These are phyloP conservation scores for Poeciliopsis infans DNA, from an alignment of 2,797 vertebrate species.

Conservation along the genomic window DNA sequence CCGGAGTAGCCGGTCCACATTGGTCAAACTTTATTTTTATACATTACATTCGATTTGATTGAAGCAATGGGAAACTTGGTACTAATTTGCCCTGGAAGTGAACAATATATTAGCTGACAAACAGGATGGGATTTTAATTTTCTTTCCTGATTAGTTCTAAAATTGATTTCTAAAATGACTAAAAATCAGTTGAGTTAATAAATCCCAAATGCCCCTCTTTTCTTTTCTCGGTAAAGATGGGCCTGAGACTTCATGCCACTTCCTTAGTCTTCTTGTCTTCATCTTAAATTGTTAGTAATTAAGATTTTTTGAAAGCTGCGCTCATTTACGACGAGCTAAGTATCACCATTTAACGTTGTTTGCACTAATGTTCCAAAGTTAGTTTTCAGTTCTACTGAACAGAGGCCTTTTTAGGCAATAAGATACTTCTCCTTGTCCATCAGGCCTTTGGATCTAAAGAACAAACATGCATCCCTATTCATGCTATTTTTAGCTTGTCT, in stretches of 20 bases:
- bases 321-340: not conserved
- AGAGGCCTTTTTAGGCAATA: no score
- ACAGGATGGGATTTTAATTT: no score
- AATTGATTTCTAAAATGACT: not conserved
- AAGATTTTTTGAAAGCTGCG: not conserved
- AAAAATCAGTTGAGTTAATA: not conserved
- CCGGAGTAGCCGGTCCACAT: not conserved
- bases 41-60: not conserved
- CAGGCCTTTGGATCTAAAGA: not conserved
- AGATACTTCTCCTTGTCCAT: not conserved
- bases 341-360: not conserved
- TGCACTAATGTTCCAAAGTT: not conserved
- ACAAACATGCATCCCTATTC: not conserved
- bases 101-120: not conserved
- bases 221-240: not conserved
- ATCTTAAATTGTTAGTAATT: not conserved
- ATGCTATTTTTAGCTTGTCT: not conserved
- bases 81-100: not conserved
- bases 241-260: not conserved
- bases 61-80: not conserved
- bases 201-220: not conserved
- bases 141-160: not conserved
- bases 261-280: not conserved
- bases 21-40: slow-evolving; percentile 1
- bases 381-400: not conserved